Base-by-base conservation (phyloP, 2,888 invertebrate genomes). In the Eudasyphora cyanicolor region DNA sequence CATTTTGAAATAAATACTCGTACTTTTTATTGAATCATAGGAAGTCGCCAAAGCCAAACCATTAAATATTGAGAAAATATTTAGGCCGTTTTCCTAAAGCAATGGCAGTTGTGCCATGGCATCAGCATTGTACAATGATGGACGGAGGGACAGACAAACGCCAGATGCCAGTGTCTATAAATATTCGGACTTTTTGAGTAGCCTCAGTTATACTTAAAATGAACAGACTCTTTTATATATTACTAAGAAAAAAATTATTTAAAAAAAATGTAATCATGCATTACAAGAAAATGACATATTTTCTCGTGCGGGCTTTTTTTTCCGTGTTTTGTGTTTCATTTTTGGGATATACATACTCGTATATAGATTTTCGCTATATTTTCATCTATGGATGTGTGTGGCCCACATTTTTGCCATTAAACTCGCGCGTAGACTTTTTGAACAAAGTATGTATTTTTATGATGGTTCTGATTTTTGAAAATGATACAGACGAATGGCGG, bases 221-320 rank as follows among this genome's bases (percentile, higher is more conserved):
- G 12, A 4, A 32, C 62, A 32, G 3, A 64, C 35, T 38, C 17
- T 17, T 38, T 19, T 2, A 17, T n/a, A n/a, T 32, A 17, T 60
- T 62, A 29, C 6, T 29, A 57, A 29, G n/a, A 51, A 24, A n/a
- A 38, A 49, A 49, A 62, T 49, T 32, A 32, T 32, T 42, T 67
- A 49, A 45, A 6, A 8, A 17, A 49, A 74, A 54, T 54, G 35
- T n/a, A 82, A 82, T 76, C 73, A 75, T 64, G 67, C 79, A 62
- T 79, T 76, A 62, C 67, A 82, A 62, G 51, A 60, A 70, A 74
- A 79, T 70, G 74, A 70, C 76, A 82, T 14, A 57, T 57, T 57
- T 54, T 57, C 27, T 3, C 24, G 21, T 19, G 5, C 8, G 54
- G 38, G 38, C 45, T 1, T 45, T 45, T 21, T 45, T 51, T 57